A percentile compares a stretch with the other conserved stretches of the same genome.
Conservation (phyloP, 2,113 vertebrate genomes). For the Empidonax alnorum region DNA sequence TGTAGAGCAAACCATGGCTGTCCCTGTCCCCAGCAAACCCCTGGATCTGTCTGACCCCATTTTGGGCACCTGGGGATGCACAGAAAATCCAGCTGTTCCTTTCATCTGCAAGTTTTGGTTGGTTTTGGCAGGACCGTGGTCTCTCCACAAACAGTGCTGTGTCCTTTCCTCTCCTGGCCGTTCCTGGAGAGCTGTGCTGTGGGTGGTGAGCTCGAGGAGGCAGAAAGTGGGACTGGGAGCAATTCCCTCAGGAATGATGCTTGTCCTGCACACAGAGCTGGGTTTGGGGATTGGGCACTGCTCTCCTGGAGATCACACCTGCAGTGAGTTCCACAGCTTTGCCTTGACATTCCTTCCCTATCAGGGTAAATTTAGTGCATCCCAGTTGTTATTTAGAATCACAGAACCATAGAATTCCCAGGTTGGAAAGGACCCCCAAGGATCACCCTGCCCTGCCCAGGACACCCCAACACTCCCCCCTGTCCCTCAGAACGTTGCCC, state of each 20-base stretch:
- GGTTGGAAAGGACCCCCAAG: fast-evolving
- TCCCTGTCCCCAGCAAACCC: background rate
- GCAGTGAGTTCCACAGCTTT: background rate
- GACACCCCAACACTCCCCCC: background rate
- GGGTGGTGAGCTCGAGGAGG: fast-evolving
- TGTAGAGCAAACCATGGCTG: background rate
- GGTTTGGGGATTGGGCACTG: fast-evolving
- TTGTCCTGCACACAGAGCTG: fast-evolving
- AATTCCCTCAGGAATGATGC: fast-evolving
- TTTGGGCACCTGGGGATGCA: background rate
- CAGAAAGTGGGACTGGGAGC: background rate
- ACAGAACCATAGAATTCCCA: background rate
- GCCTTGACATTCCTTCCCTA: fast-evolving
- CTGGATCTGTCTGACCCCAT: fast-evolving
- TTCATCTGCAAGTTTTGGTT: fast-evolving
- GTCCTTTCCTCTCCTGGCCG: background rate
- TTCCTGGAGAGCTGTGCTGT: background rate
- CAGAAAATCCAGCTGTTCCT: background rate
- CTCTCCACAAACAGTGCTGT: fast-evolving
- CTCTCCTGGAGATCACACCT: background rate
- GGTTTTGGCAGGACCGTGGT: background rate
- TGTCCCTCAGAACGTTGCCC: background rate
- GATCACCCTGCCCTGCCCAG: background rate
- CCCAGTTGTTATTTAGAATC: background rate
- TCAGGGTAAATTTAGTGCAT: background rate